Conservation (phyloP, 2,113 vertebrate genomes). For the Stomatorhinus ivindoensis region DNA sequence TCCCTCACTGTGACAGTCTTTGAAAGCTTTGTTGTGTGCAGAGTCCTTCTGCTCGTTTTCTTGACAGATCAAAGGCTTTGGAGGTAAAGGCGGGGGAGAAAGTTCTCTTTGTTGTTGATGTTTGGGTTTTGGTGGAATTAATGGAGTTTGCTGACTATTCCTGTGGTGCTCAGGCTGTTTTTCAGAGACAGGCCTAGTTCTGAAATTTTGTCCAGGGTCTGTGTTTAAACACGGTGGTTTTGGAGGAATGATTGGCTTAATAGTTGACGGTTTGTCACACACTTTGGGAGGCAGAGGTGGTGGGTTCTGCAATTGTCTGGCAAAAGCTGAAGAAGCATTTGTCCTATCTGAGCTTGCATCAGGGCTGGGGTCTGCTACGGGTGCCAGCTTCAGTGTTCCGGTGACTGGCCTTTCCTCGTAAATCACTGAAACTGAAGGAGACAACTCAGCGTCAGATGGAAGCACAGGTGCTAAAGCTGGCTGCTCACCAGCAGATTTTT, state of each 20-base stretch:
- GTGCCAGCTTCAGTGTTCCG: constrained; percentile 44
- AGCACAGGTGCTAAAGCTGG: constrained; percentile 61
- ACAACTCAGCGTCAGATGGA: constrained; percentile 73
- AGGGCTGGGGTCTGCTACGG: constrained; percentile 32
- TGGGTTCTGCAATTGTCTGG: constrained; percentile 21
- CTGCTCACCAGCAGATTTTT: constrained; percentile 51
- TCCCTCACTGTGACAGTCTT: constrained; percentile 14
- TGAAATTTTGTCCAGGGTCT: constrained; percentile 21
- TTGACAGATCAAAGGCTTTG: constrained; percentile 24
- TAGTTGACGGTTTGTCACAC: constrained; percentile 40
- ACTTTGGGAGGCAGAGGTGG: constrained; percentile 42
- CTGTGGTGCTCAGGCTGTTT: constrained; percentile 54
- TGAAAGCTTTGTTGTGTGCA: background rate
- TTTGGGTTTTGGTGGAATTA: constrained; percentile 35
- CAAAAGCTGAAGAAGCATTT: constrained; percentile 15
- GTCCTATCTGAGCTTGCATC: constrained; percentile 39
- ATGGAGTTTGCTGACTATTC: constrained; percentile 17
- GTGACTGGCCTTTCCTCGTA: constrained; percentile 54
- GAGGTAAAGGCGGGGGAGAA: constrained; percentile 20
- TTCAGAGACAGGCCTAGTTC: constrained; percentile 48
- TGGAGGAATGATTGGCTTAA: constrained; percentile 52
- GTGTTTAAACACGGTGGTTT: constrained; percentile 53
- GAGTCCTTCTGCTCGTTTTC: background rate
- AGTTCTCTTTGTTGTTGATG: constrained; percentile 26
- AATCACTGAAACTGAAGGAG: constrained; percentile 89